Evolutionary conservation across 92 coral and sea anemone genomes (phyloP).

Genomic region (Palythoa grandiflora): DNA sequence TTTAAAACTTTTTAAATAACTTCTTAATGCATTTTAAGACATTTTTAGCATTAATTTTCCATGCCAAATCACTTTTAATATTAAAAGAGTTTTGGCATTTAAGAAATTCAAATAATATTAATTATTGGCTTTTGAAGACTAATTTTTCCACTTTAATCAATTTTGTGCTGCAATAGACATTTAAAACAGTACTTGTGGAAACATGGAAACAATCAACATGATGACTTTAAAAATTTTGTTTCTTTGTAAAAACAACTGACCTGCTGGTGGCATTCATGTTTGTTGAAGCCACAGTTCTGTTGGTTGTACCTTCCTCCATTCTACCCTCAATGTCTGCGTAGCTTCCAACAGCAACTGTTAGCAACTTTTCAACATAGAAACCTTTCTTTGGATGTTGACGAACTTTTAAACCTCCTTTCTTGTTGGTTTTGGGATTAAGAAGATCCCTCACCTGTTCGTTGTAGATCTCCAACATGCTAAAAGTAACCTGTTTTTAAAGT

Average conservation of each 20-base stretch:
- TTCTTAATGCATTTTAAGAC: no score
- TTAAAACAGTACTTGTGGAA: no score
- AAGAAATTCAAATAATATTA: no score
- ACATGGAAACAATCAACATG: no score
- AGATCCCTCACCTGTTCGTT: slow-evolving; percentile 97
- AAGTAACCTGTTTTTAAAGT: slow-evolving; percentile 67
- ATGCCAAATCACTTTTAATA: no score
- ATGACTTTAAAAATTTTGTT: no score
- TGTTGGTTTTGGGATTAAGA: slow-evolving; percentile 80
- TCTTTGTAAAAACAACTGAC: slow-evolving; percentile 26
- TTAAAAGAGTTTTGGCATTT: no score
- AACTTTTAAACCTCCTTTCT: slow-evolving; percentile 86
- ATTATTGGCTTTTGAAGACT: no score
- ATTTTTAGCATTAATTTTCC: no score
- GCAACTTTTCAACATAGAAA: slow-evolving; percentile 90
- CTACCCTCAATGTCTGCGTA: slow-evolving; percentile 85
- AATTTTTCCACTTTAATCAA: no score
- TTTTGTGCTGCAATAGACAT: no score
- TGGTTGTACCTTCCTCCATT: slow-evolving; percentile 95
- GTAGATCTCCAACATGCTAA: slow-evolving; percentile 97
- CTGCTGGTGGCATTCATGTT: slow-evolving; percentile 99
- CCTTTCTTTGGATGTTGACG: slow-evolving; percentile 98
- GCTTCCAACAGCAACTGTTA: slow-evolving; percentile 75
- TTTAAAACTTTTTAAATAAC: no score
- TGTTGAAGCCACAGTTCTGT: slow-evolving; percentile 95